Evolutionary conservation across 2,797 vertebrate genomes (phyloP), one percentile per base, ranked within the genome.

Genomic region (Brotula barbata): DNA sequence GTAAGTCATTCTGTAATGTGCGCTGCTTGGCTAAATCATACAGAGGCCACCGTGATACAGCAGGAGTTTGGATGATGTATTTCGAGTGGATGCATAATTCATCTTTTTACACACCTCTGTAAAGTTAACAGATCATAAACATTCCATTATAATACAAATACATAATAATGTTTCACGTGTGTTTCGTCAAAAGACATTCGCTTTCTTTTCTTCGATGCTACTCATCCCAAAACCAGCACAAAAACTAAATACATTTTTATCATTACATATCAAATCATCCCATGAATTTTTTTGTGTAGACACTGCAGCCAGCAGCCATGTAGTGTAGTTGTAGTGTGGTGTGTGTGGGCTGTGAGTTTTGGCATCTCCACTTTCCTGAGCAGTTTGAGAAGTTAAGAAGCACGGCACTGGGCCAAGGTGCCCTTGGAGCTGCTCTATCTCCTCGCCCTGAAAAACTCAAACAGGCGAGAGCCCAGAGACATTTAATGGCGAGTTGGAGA

Each of bases 331-430:
- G n/a, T n/a, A n/a, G n/a, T n/a, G n/a, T n/a, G n/a, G n/a, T n/a
- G n/a, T 71, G 63, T 52, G 64, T 75, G 61, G 61, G 75, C 28
- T 40, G 49, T 45, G 52, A 68, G 19, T 58, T 41, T 51, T 65
- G 33, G 68, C 39, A 65, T 53, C 3, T 51, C 16, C 15, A 1
- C 11, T 47, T 57, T 34, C 56, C 42, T 68, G 16, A 63, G 51
- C 58, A 47, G 31, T 64, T 61, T 68, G 39, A 64, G 57, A 66
- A 75, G 68, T 46, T 46, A 37, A 71, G 55, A 68, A 69, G 50
- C 56, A 46, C 84, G 80, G 87, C 80, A 37, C 23, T 6, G 53
- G 53, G 79, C 83, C 85, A 90, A 79, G 57, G 31, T 71, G 72
- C 67, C 73, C 51, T 78, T 60, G 57, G 64, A 79, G 65, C 58